Evolutionary conservation across 2,888 invertebrate species (phyloP).

Genomic region (Macaria notata): DNA sequence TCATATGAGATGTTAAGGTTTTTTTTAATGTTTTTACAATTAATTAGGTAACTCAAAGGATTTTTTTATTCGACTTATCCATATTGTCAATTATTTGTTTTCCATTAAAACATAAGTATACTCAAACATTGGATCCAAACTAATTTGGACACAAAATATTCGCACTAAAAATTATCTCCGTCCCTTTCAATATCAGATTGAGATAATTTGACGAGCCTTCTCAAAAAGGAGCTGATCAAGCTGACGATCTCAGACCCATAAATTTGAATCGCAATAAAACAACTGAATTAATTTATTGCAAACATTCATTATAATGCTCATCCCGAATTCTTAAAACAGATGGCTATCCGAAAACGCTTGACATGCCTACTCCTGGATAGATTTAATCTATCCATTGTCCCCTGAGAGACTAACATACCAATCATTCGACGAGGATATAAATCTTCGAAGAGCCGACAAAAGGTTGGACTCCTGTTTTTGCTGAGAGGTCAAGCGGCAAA

Average conservation of each 20-base stretch:
- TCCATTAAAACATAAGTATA: no score
- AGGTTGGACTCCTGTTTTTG: constrained; percentile 63
- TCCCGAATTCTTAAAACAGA: constrained; percentile 26
- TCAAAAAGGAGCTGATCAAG: constrained; percentile 1
- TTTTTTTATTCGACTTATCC: no score
- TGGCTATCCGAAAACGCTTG: constrained; percentile 29
- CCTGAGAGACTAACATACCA: constrained; percentile 44
- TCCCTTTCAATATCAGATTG: no score
- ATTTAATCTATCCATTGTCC: constrained; percentile 47
- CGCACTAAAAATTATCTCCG: no score
- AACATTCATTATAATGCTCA: constrained; percentile 22
- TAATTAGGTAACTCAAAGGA: no score
- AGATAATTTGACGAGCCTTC: neutral
- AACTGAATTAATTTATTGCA: constrained; percentile 21
- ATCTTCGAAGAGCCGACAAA: constrained; percentile 61
- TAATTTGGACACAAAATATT: no score
- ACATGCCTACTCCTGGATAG: constrained; percentile 29
- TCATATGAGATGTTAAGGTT: no score
- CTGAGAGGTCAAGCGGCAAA: constrained; percentile 58
- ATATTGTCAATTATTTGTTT: no score
- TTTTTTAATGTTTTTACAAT: no score
- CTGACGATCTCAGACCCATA: neutral
- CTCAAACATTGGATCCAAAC: no score
- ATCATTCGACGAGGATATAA: constrained; percentile 62
- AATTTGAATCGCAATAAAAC: constrained; percentile 1